Evolutionary conservation across 2,888 invertebrate species (phyloP).

Genomic region (Eustalomyia histrio): DNA sequence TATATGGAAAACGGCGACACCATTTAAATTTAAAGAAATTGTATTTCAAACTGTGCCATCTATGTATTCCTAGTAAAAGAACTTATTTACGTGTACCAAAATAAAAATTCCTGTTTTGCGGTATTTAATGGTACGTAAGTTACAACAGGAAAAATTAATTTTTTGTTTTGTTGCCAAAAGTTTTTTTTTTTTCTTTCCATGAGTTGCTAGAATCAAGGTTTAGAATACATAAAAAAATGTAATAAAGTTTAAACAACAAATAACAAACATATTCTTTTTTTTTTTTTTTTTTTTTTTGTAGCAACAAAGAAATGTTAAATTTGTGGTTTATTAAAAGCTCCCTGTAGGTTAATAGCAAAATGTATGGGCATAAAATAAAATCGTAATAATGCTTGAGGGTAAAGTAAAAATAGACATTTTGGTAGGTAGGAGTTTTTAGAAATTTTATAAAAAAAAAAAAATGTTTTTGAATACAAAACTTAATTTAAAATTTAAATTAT

Average conservation of each 20-base stretch:
- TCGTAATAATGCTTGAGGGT: slow-evolving; percentile 48
- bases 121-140: slow-evolving; percentile 53
- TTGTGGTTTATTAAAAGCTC: slow-evolving; percentile 64
- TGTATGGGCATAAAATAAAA: slow-evolving; percentile 45
- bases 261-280: slow-evolving; percentile 6
- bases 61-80: not conserved
- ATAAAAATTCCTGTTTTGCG: slow-evolving; percentile 36
- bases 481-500: not conserved
- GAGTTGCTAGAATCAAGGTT: slow-evolving; percentile 33
- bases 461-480: not conserved
- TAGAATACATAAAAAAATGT: not conserved
- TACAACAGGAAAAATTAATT: slow-evolving; percentile 26
- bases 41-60: slow-evolving; percentile 7
- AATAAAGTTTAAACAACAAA: slow-evolving; percentile 44
- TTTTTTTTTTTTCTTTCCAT: slow-evolving; percentile 19
- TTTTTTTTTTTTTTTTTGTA: not conserved
- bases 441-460: not conserved
- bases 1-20: slow-evolving; percentile 22
- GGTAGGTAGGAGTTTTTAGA: not conserved
- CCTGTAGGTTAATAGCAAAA: slow-evolving; percentile 55
- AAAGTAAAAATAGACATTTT: slow-evolving; percentile 45
- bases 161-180: slow-evolving; percentile 35
- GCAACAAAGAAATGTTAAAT: slow-evolving; percentile 52
- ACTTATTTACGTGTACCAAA: not conserved
- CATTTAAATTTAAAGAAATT: slow-evolving; percentile 14